phyloP scores from a whole-genome alignment of 1,140 invertebrate genomes.

The Aphis craccivora region DNA sequence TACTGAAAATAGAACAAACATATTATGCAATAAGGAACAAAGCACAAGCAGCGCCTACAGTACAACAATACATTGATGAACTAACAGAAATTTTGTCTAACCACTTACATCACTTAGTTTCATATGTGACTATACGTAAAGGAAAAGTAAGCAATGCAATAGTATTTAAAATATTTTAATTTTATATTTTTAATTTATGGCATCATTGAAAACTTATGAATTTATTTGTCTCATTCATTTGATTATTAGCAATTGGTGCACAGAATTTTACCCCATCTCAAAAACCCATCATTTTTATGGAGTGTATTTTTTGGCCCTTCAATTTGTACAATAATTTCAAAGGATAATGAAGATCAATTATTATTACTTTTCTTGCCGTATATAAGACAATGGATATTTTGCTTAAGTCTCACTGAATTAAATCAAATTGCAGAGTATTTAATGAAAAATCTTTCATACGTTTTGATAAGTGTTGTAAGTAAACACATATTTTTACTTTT shows the following conservation, averaged over 20 bases:
- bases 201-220: not conserved
- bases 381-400: slow-evolving; percentile 54
- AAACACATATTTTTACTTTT: not conserved
- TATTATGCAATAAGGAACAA: slow-evolving; percentile 52
- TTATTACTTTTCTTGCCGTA: slow-evolving; percentile 48
- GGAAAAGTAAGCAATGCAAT: slow-evolving; percentile 40
- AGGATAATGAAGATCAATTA: slow-evolving; percentile 42
- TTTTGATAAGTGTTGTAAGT: slow-evolving; percentile 47
- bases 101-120: slow-evolving; percentile 48
- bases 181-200: not conserved
- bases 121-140: slow-evolving; percentile 56
- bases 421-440: slow-evolving; percentile 48
- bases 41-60: not conserved
- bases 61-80: slow-evolving; percentile 38
- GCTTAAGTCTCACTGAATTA: slow-evolving; percentile 11
- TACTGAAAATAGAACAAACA: slow-evolving; percentile 54
- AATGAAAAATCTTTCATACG: slow-evolving; percentile 47
- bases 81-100: slow-evolving; percentile 23
- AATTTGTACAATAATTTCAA: slow-evolving; percentile 45
- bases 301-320: slow-evolving; percentile 45
- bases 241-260: slow-evolving; percentile 38
- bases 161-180: not conserved
- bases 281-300: slow-evolving; percentile 46
- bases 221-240: not conserved
- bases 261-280: slow-evolving; percentile 42